phyloP scores from a whole-genome alignment of 2,113 vertebrate species.

The Microcebus lehilahytsara region DNA sequence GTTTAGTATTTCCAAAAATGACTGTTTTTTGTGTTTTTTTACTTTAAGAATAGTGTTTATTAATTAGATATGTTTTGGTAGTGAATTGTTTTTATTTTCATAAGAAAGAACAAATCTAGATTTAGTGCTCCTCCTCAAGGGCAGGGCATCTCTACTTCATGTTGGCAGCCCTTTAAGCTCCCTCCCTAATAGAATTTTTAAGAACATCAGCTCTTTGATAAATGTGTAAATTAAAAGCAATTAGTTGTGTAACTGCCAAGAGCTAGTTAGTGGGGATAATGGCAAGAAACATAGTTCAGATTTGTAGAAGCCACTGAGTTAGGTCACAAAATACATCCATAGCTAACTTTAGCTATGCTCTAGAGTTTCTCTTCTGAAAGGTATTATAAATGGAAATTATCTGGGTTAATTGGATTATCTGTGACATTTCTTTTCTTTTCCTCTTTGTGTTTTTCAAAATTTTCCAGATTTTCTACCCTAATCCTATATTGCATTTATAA shows the following conservation, averaged over 20 bases:
- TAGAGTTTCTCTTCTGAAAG: constrained; percentile 3
- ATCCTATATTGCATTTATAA: background rate
- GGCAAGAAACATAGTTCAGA: background rate
- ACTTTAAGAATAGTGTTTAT: background rate
- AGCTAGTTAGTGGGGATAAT: background rate
- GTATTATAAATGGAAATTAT: background rate
- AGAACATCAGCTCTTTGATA: background rate
- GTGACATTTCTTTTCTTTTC: background rate
- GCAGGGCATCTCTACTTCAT: background rate
- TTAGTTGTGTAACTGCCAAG: background rate
- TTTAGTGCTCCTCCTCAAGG: background rate
- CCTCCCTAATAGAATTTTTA: background rate
- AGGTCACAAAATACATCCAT: background rate
- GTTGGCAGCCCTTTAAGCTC: background rate
- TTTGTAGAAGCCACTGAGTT: background rate
- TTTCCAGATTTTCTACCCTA: constrained; percentile 7
- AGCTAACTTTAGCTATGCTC: background rate
- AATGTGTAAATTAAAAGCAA: constrained; percentile 5
- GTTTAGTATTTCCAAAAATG: background rate
- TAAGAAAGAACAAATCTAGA: background rate
- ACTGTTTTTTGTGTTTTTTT: background rate
- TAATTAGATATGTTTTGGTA: background rate
- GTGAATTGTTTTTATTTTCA: background rate
- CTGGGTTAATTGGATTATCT: constrained; percentile 10
- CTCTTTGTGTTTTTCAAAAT: constrained; percentile 18